Evolutionary conservation across 2,113 vertebrate genomes (phyloP), one percentile per base, ranked within the genome.

Genomic region (Gadus chalcogrammus): DNA sequence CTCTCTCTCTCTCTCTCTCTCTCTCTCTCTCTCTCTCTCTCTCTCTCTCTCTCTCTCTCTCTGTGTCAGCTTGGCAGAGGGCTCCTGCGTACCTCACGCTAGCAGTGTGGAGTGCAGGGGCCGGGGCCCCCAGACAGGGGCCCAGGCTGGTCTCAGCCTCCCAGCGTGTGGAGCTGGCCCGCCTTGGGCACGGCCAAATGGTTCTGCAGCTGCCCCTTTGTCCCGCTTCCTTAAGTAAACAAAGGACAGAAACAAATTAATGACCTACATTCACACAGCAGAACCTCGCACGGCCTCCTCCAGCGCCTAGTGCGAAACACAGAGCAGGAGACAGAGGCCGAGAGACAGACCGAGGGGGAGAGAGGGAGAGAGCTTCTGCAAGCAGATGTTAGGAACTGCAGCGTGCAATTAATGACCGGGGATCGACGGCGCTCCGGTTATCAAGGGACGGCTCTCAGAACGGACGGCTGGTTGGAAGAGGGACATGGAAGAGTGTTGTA

Each of bases 181-280:
- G 94, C 95, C 97, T 93, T 96, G 94, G 94, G 96, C 96, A 94
- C 90, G 94, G 95, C 95, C 97, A 98, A 98, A 97, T 97, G 95
- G 93, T 96, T 95, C 94, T 87, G 95, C 97, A 97, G 96, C 95
- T 98, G 96, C 95, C 96, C 97, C 94, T 97, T 98, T 97, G 97
- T 98, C 95, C 94, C 90, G 90, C 93, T 95, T 92, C 94, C 94
- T 97, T 96, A 95, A 96, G 95, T 97, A 97, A 98, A 98, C 97
- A 98, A 98, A 97, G 95, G 96, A 93, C 94, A 98, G 96, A 97
- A 97, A 97, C 95, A 98, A 97, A 98, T 96, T 97, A 98, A 96
- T 98, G 96, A 97, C 97, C 96, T 97, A 96, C 96, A 98, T 98
- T 97, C 95, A 95, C 95, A 95, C 93, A 91, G 91, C 90, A 89